Evolutionary conservation across 2,888 invertebrate genomes (phyloP), one percentile per base, ranked within the genome.

Genomic region (Trachelus tabidus): DNA sequence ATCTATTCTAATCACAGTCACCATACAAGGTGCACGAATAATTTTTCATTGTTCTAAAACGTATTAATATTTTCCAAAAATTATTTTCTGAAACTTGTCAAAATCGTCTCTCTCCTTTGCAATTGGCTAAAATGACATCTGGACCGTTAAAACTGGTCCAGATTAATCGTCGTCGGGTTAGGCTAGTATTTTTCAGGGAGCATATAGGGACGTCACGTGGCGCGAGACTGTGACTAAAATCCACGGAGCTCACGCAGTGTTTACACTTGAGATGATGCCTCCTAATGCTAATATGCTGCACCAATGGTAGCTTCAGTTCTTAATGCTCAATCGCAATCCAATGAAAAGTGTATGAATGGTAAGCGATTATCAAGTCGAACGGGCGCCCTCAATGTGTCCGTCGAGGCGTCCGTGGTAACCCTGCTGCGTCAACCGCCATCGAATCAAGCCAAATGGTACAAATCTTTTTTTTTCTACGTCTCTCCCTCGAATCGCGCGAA

Each of bases 261-360:
- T 91, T 91, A 91, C 91, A 91, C 91, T 91, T 87, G 91, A 91
- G 89, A 91, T 91, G 91, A 91, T 91, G 91, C 91, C 85, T 90
- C 91, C 90, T 90, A 91, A 91, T 91, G 90, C 91, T 91, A 91
- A 91, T 91, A 89, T 73, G 78, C 71, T 34, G 71, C 71, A 34
- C 71, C 34, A 71, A 71, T 71, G 31, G 33, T 31, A 34, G 74
- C 76, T 81, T 83, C 80, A 82, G 85, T 87, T 90, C 88, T 90
- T 90, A 91, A 91, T 91, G 91, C 91, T 91, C 91, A 91, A 91
- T 91, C 91, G 91, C 91, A 91, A 91, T 91, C 91, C 91, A 91
- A 91, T 91, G 91, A 91, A 91, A 91, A 90, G 88, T 90, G 87
- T 89, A 91, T 90, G 90, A 90, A 89, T 89, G 89, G 88, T 88